Evolutionary conservation across 2,797 vertebrate genomes (phyloP), one percentile per base, ranked within the genome.

Genomic region (Trematomus bernacchii): DNA sequence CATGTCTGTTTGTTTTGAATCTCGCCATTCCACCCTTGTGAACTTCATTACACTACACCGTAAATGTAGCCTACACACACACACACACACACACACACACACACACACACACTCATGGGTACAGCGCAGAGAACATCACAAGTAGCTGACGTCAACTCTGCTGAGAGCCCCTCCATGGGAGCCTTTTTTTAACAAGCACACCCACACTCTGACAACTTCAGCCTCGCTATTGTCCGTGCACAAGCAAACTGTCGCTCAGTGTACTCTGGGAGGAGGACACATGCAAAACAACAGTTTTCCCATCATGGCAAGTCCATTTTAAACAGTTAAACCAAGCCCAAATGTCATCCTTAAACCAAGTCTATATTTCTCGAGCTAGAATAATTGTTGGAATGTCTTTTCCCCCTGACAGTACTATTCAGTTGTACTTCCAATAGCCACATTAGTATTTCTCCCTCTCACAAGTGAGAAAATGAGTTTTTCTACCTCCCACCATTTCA

Each of bases 401-500:
- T 68, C 78, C 37, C 16, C 72, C 77, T 70, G 73, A 80, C 75
- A 60, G 75, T 71, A 37, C 78, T 65, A 80, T 83, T 87, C 84
- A 74, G 63, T 63, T 75, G 80, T 72, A 64, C 82, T 91, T 92
- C 87, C 90, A 89, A 88, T 80, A 77, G 83, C 79, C 85, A 86
- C 86, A 92, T 93, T 92, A 92, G 89, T 89, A 89, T 86, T 80
- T 90, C 79, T 74, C 74, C 61, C 76, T 63, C 81, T 85, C 85
- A 78, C 79, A 71, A 86, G 85, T 87, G 87, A 87, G 91, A 91
- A 94, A 94, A 94, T 94, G 64, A 89, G 87, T 89, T 91, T 90
- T 86, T 92, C 89, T 93, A 90, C 92, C 90, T 92, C 91, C 91
- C 89, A 91, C 92, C 89, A 90, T 92, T 93, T 93, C 89, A 93